Base-by-base conservation (phyloP, 2,888 invertebrate genomes). In the Macrophya alboannulata region DNA sequence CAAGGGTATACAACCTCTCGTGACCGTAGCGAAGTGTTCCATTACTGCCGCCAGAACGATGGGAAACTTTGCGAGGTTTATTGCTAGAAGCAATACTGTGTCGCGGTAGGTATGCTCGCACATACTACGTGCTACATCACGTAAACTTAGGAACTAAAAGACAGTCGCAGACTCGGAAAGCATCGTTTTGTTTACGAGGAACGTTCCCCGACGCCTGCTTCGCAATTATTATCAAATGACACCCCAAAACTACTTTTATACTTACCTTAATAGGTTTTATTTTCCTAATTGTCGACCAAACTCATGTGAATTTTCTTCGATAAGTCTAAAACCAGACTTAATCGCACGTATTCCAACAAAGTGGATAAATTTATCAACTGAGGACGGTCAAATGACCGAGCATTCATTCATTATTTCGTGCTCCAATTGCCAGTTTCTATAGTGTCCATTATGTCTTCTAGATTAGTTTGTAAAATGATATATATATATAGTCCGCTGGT, bases 41-140 rank as follows among this genome's bases (percentile, higher is more conserved):
- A 81, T 81, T 81, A 81, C 79, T 81, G 79, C 79, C 79, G 79
- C 40, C 43, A 51, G 62, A 81, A 81, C 79, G 79, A 81, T 81
- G 79, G 79, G 79, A 83, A 83, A 83, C 83, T 83, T 83, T 83
- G 83, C 68, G 68, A 83, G 68, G 65, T 83, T 83, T 83, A 83
- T 83, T 83, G 68, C 83, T 83, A 83, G 83, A 83, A 83, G 83
- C 83, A 83, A 83, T 83, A 65, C 83, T 83, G 83, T 83, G 83
- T 83, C 25, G 68, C 48, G 65, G 83, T 71, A 48, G 83, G 68
- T 81, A 81, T 62, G 62, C 79, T 81, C 62, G 81, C 68, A 83
- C 83, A 71, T 83, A 83, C 83, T 62, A 43, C 68, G 83, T 68
- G 68, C 68, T 45, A 31, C 68, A 48, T 83, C 83, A 68, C 68